Base-by-base conservation (phyloP, 2,797 vertebrate genomes). In the Channallabes apus region DNA sequence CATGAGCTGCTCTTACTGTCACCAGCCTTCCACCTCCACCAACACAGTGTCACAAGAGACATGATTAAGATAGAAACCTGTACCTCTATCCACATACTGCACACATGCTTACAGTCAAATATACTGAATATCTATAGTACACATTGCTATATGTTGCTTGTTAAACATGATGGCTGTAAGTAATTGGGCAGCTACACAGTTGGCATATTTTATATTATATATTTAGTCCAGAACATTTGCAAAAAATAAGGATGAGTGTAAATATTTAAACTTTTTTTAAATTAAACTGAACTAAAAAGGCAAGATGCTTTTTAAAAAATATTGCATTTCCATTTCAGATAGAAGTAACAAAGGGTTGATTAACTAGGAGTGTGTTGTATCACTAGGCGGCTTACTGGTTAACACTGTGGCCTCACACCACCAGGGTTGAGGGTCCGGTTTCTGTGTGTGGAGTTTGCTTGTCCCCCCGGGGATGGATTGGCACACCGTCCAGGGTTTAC, bases 1-100 rank as follows among this genome's bases (percentile, higher is more conserved):
- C 86, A 91, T 82, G 81, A 85, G 75, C 69, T 80, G 88, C 78
- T 88, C 89, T 88, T 87, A 84, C 56, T 86, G 84, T 87, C 41
- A 58, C 82, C 82, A 75, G 84, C 86, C 84, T 81, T 88, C 86
- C 24, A 64, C 77, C 71, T 82, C 86, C 86, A 85, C 83, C 86
- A 85, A 71, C 81, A 65, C 69, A 85, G 73, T 79, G 18, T 83
- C 88, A 78, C 86, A 67, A 35, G 86, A 86, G 87, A 87, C 79
- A 46, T 69, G 86, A 87, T 84, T 82, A 75, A 87, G 71, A 82
- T 76, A 85, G 84, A 80, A 65, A 65, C 38, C 1, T 80, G n/a
- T 65, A 51, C 61, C 20, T 51, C 24, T 65, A 65, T 77, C 82
- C 85, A 82, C 73, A 82, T 82, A 85, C 46, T 51, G 11, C 46